Evolutionary conservation across 2,888 invertebrate genomes (phyloP), one percentile per base, ranked within the genome.

Genomic region (Megalurothrips usitatus): DNA sequence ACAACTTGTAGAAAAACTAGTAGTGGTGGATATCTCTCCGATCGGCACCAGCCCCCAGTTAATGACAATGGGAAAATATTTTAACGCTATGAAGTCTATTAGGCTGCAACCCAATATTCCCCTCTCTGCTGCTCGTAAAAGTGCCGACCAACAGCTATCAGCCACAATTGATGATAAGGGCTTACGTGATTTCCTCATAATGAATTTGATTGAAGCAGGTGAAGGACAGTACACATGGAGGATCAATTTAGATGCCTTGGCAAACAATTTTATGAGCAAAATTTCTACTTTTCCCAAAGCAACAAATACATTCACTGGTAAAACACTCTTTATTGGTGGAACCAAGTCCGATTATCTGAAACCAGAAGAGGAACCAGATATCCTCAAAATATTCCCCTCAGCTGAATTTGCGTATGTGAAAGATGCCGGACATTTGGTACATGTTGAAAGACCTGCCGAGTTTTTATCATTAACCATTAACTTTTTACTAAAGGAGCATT

Each of bases 401-500:
- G 93, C 94, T 0, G 88, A 92, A 83, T 90, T 96, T 85, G 87
- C 89, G 79, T 93, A 92, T 84, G 90, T 97, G 80, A 90, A 91
- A 80, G 94, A 93, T 63, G 95, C 98, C 10, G 96, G 96, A 0
- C 98, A 99, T 87, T 95, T 97, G 94, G 92, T 98, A 0, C 98
- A 99, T 86, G 93, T 94, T 83, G 97, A 98, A 83, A 94, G 96
- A 86, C 96, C 98, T 1, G 87, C 89, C 11, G 92, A 93, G 83
- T 96, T 97, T 87, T 86, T 95, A 43, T 89, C 92, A 80, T 84
- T 89, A 80, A 89, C 92, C 58, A 88, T 91, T 84, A 89, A 90
- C 83, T 95, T 94, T 87, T 86, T 94, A 83, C 26, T 75, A 75
- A 75, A 75, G 26, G 26, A 26, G 34, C 34, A 43, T 4, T 43